A percentile compares a stretch with the other conserved stretches of the same genome.
These are phyloP conservation scores for Bellardia bayeri DNA, from an alignment of 2,888 invertebrate genomes.

Conservation along the genomic window DNA sequence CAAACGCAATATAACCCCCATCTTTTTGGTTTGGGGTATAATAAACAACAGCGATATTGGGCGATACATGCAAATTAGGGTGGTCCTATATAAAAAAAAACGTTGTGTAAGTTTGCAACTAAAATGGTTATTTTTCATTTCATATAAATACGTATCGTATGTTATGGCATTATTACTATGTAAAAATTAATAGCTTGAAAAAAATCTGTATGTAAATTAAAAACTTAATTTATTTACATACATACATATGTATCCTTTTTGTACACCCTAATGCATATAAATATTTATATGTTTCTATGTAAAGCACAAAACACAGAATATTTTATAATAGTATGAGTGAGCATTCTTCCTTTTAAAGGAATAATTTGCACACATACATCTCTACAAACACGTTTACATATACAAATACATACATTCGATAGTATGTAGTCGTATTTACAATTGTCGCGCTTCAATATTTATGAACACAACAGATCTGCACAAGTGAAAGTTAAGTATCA, in stretches of 20 bases:
- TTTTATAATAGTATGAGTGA: neutral
- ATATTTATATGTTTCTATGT: constrained; percentile 5
- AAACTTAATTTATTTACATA: neutral
- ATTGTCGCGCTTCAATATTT: constrained; percentile 9
- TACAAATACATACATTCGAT: neutral
- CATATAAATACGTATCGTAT: too few relatives aligned
- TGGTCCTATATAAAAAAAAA: too few relatives aligned
- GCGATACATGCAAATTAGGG: neutral
- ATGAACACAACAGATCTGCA: constrained; percentile 25
- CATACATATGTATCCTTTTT: neutral
- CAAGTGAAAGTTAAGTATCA: constrained; percentile 65
- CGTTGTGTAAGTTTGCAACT: too few relatives aligned
- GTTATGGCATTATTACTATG: too few relatives aligned
- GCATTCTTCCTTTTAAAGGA: neutral
- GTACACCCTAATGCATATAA: constrained; percentile 17
- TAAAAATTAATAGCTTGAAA: too few relatives aligned
- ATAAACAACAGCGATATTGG: constrained; percentile 35
- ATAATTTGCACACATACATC: constrained; percentile 44
- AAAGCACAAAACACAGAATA: constrained; percentile 9
- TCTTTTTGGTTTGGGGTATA: too few relatives aligned
- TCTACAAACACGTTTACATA: neutral
- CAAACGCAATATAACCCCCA: too few relatives aligned
- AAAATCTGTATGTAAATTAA: too few relatives aligned
- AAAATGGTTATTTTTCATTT: too few relatives aligned
- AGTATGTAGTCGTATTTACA: neutral